Base-by-base conservation (phyloP, 1,140 invertebrate genomes). In the Pseudomyrmex pallidus region DNA sequence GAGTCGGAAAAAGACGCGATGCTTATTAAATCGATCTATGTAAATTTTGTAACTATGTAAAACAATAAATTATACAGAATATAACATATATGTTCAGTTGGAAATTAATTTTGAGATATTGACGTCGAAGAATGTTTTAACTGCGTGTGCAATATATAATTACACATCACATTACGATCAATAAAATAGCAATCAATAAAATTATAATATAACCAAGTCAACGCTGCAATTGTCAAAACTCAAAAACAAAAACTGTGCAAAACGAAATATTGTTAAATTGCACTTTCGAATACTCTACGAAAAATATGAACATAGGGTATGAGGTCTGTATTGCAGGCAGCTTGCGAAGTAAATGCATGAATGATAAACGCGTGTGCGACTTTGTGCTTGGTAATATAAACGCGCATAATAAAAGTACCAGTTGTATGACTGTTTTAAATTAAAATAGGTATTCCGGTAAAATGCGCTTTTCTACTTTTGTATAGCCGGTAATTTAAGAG, bases 401-500 rank as follows among this genome's bases (percentile, higher is more conserved):
- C 25, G 61, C n/a, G 20, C 61, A 76, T 74, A 74, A 74, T 56
- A 20, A 44, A 68, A 35, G 15, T n/a, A 78, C 46, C 22, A 15
- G 57, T 20, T 57, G 13, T 68, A 4, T 8, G 35, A 35, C 35
- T 68, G n/a, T 15, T 78, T 70, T 52, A 54, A 76, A 57, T 78
- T 46, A 68, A 78, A 78, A 59, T 57, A 57, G 76, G 12, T 67
- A 78, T 70, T 46, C 10, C 54, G 44, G 15, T 35, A 78, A 78
- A 78, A 78, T 78, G 15, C 13, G 25, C 35, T 57, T 59, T 15
- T 8, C 56, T 15, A 17, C 22, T 64, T 64, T 72, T 25, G 70
- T 50, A 66, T 80, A 59, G 44, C n/a, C 57, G 25, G 2, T 80
- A 59, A 80, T 80, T 80, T 80, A 80, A 25, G 44, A 80, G 44